Conservation (phyloP, 2,888 invertebrate genomes). For the Apodemia duryi region DNA sequence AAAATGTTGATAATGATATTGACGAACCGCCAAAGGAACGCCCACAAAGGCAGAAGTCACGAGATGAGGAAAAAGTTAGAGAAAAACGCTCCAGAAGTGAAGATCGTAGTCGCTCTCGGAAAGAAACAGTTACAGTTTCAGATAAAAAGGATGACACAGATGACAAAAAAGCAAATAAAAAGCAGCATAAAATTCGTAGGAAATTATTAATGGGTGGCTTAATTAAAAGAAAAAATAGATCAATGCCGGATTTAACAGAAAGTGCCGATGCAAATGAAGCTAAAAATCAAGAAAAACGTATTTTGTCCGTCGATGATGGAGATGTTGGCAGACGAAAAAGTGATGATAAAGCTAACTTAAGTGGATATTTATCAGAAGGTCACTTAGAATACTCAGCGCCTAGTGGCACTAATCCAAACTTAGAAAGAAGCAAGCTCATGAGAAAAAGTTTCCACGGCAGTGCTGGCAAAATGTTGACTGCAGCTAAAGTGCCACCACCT, state of each 20-base stretch:
- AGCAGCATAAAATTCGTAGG: conserved; percentile 93
- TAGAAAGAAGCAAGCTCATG: conserved; percentile 92
- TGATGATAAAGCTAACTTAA: conserved; percentile 81
- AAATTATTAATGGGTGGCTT: conserved; percentile 94
- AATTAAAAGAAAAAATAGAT: conserved; percentile 91
- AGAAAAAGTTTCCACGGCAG: conserved; percentile 93
- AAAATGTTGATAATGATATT: conserved; percentile 86
- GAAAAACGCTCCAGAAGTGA: conserved; percentile 91
- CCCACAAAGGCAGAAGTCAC: conserved; percentile 84
- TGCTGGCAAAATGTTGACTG: conserved; percentile 88
- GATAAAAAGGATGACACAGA: conserved; percentile 82
- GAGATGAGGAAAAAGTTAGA: conserved; percentile 84
- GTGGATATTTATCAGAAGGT: conserved; percentile 92
- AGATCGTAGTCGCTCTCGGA: conserved; percentile 87
- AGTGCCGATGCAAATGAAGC: conserved; percentile 81
- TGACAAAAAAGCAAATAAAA: conserved; percentile 88
- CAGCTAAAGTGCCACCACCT: conserved; percentile 91
- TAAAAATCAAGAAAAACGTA: conserved; percentile 59
- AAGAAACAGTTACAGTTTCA: conserved; percentile 85
- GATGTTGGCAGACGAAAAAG: conserved; percentile 83
- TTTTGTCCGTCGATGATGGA: conserved; percentile 86
- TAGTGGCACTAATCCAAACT: conserved; percentile 86
- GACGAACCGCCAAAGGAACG: conserved; percentile 86
- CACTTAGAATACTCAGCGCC: conserved; percentile 87
- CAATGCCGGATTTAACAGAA: conserved; percentile 94